Evolutionary conservation across 2,113 vertebrate species (phyloP), one percentile per base, ranked within the genome.

Genomic region (Micronisus gabar): DNA sequence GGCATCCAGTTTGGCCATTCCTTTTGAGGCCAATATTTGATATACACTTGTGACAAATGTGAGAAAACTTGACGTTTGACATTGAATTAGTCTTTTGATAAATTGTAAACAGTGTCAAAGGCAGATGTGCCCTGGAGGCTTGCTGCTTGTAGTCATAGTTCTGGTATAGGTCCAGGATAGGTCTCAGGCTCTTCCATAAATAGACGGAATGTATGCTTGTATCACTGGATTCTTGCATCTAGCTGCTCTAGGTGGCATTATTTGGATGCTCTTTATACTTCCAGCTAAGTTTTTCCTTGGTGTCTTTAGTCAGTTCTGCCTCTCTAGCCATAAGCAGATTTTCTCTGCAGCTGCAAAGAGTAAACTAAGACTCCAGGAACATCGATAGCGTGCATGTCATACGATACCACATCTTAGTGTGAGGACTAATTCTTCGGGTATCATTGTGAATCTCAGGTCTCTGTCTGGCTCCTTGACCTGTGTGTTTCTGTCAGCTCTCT

Each of bases 381-480:
- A 4, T 20, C 0, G 0, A 1, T 7, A 27, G 16, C 7, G 5
- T 47, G 5, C 47, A 4, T 53, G 29, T 70, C 13, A 0, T 26
- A 13, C 58, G 32, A 43, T 14, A 10, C 26, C 0, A 0, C 32
- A 26, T 70, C 30, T 93, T 34, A 23, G 48, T 56, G 20, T 0
- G 0, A 48, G 26, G 36, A n/a, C 17, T 62, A 20, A n/a, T 73
- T 88, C 56, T 80, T 80, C 9, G 13, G 30, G 5, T 83, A 15
- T 84, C 38, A 8, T 3, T 82, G 32, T 62, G 20, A 81, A 45
- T 79, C 25, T 70, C 3, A 2, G 6, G 10, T 79, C 50, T 81
- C n/a, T 79, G 2, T 10, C 7, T 71, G 53, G 3, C 25, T 43
- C 23, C 18, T 66, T 62, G 29, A 58, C 29, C 23, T 75, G 18